A percentile compares a stretch with the other conserved stretches of the same genome.
Conservation (phyloP, 2,888 invertebrate species). For the Abrostola tripartita region DNA sequence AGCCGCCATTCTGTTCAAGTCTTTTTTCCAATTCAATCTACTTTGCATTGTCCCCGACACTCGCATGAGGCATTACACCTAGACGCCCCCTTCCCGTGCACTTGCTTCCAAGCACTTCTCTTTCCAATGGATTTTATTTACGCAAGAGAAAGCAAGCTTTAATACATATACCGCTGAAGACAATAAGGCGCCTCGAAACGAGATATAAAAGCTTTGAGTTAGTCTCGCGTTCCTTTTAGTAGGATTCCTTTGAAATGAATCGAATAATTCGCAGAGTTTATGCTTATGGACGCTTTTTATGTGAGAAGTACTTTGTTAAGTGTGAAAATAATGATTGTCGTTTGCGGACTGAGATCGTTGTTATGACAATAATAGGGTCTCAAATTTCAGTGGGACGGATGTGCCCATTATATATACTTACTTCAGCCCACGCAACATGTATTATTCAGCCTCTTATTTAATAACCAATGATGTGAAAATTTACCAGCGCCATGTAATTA, state of each 20-base stretch:
- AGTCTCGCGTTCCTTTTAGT: constrained; percentile 85
- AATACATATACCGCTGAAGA: constrained; percentile 87
- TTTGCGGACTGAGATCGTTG: constrained; percentile 57
- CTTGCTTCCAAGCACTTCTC: constrained; percentile 82
- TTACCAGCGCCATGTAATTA: constrained; percentile 48
- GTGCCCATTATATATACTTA: constrained; percentile 35
- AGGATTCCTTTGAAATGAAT: constrained; percentile 87
- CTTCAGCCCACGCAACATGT: constrained; percentile 26
- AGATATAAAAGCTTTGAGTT: constrained; percentile 89
- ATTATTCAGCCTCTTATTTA: constrained; percentile 39
- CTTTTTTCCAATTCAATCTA: constrained; percentile 88
- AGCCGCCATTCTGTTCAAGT: constrained; percentile 81
- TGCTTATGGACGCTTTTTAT: constrained; percentile 79
- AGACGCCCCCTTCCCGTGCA: constrained; percentile 76
- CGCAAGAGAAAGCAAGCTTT: constrained; percentile 87
- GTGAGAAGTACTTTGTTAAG: constrained; percentile 74
- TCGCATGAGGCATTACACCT: constrained; percentile 88
- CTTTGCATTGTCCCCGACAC: constrained; percentile 87
- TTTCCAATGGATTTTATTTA: constrained; percentile 86
- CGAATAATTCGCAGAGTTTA: constrained; percentile 87
- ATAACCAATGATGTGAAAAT: constrained; percentile 53
- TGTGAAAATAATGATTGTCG: constrained; percentile 75
- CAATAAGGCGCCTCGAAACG: constrained; percentile 86
- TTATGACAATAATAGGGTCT: constrained; percentile 60
- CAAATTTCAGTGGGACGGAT: constrained; percentile 58